Conservation (phyloP, 64 coral and sea anemone genomes). For the Dendrophyllia cribrosa region DNA sequence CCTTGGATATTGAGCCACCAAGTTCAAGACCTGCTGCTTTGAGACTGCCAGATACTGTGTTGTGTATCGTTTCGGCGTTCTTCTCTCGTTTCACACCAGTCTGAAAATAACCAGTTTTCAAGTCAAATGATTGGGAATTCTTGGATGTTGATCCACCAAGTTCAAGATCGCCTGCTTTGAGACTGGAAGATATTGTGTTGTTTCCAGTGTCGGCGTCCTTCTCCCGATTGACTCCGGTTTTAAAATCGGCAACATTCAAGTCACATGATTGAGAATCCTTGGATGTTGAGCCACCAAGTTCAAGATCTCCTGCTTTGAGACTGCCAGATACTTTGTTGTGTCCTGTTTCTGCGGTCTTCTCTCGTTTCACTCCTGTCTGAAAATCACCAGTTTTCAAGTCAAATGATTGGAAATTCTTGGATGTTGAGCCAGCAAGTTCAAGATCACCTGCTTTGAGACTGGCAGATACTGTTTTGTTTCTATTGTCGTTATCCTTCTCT, state of each 20-base stretch:
- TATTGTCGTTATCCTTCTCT: not conserved
- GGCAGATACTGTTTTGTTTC: not conserved
- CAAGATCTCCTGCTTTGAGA: not conserved
- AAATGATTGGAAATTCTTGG: conserved; percentile 8
- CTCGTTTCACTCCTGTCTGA: conserved; percentile 21
- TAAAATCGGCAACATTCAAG: not conserved
- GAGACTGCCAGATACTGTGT: not conserved
- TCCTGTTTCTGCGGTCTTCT: not conserved
- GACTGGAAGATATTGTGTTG: not conserved
- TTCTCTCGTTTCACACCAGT: conserved; percentile 1
- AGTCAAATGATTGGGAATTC: not conserved
- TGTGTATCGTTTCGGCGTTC: not conserved
- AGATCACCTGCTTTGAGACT: not conserved
- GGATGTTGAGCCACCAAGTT: not conserved
- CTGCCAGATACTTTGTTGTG: not conserved
- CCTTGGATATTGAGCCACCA: not conserved
- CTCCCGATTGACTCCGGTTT: not conserved
- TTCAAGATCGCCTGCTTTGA: not conserved
- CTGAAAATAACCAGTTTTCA: not conserved
- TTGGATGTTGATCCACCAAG: not conserved
- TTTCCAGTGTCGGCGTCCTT: not conserved
- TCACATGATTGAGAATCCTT: not conserved
- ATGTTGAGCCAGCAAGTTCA: conserved; percentile 1
- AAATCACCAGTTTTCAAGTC: not conserved
- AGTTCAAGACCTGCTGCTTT: not conserved